Conservation (phyloP, 2,888 invertebrate genomes). For the Eupeodes luniger region DNA sequence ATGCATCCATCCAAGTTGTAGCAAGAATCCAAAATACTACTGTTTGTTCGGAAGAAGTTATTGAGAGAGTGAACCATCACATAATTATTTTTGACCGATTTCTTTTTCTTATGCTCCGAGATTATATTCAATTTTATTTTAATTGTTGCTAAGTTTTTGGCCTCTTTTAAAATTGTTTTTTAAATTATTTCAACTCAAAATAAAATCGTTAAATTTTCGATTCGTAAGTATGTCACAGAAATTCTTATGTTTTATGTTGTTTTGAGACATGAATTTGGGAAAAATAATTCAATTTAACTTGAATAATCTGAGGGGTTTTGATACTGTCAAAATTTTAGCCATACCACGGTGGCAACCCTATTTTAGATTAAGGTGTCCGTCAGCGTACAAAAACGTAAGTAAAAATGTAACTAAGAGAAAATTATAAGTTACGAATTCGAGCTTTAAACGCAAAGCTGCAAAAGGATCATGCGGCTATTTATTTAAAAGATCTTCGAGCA, state of each 20-base stretch:
- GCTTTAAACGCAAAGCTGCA: too few relatives aligned
- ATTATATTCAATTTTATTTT: conserved; percentile 19
- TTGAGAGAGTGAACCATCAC: conserved; percentile 83
- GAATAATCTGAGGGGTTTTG: too few relatives aligned
- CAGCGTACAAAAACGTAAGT: too few relatives aligned
- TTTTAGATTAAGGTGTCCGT: too few relatives aligned
- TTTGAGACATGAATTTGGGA: too few relatives aligned
- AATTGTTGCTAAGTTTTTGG: conserved; percentile 1
- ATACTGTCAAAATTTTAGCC: too few relatives aligned
- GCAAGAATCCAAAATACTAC: conserved; percentile 91
- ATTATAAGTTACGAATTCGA: too few relatives aligned
- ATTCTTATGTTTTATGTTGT: neutral
- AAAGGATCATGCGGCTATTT: too few relatives aligned
- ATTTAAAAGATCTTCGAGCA: too few relatives aligned
- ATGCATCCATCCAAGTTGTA: conserved; percentile 95
- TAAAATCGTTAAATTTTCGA: conserved; percentile 24
- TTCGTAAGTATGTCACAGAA: neutral
- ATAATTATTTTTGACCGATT: conserved; percentile 11
- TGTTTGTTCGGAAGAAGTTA: conserved; percentile 99
- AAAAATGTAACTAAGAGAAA: too few relatives aligned
- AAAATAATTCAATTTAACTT: too few relatives aligned
- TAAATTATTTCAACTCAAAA: conserved; percentile 32
- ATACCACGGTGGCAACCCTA: too few relatives aligned
- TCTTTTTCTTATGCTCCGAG: neutral
- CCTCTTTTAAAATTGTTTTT: neutral